Evolutionary conservation across 1,140 invertebrate genomes (phyloP).

Genomic region (Centruroides sculpturatus): DNA sequence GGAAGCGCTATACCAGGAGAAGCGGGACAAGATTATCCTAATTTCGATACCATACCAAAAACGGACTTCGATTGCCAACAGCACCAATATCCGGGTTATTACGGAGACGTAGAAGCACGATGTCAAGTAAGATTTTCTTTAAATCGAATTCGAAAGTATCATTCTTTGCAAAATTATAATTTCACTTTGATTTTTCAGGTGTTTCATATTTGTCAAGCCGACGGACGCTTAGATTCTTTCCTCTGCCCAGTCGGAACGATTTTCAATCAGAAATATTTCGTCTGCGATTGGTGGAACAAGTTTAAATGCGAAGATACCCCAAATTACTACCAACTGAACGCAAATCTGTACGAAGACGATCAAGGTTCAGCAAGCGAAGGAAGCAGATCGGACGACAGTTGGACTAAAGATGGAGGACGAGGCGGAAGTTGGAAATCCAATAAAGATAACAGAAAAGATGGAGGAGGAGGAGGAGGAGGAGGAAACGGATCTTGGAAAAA

Average conservation of each 20-base stretch:
- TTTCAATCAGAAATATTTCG: conserved; percentile 30
- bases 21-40: conserved; percentile 33
- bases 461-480: conserved; percentile 18
- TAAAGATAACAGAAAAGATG: background rate
- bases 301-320: conserved; percentile 48
- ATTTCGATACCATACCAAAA: conserved; percentile 26
- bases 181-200: conserved; percentile 19
- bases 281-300: conserved; percentile 70
- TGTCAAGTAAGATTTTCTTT: conserved; percentile 29
- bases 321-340: conserved; percentile 40
- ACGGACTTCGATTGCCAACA: conserved; percentile 31
- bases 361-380: background rate
- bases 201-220: conserved; percentile 29
- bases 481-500: too few relatives aligned
- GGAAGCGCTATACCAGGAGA: conserved; percentile 26
- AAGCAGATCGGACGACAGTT: conserved; percentile 8
- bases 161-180: background rate
- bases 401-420: conserved; percentile 4
- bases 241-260: conserved; percentile 32
- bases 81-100: conserved; percentile 33
- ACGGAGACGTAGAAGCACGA: conserved; percentile 31
- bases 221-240: conserved; percentile 25
- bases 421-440: background rate
- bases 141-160: background rate
- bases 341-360: conserved; percentile 21